These are phyloP conservation scores for Anodontia alba DNA, from an alignment of 2,888 invertebrate species.

Conservation along the genomic window DNA sequence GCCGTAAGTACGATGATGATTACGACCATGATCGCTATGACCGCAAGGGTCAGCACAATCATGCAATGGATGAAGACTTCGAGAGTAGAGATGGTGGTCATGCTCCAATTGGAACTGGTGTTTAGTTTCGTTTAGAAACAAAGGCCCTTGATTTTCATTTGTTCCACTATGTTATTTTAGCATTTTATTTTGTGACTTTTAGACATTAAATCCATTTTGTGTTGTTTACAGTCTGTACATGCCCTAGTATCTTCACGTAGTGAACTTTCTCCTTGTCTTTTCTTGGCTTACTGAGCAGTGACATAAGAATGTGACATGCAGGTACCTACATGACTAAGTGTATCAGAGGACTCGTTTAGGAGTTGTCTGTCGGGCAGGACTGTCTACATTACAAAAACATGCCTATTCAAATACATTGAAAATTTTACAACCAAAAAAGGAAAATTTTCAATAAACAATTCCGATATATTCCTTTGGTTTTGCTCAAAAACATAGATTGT, in stretches of 20 bases:
- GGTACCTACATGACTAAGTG: no score
- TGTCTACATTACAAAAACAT: no score
- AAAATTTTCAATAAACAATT: no score
- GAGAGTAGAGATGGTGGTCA: conserved; percentile 30
- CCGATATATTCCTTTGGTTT: no score
- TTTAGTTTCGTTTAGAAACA: conserved; percentile 11
- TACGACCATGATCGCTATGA: not conserved
- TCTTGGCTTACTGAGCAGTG: not conserved
- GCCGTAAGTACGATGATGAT: not conserved
- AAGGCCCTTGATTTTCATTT: not conserved
- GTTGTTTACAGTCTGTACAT: not conserved
- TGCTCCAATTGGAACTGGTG: conserved; percentile 43
- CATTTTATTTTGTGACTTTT: not conserved
- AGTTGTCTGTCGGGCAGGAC: no score
- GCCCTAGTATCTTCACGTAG: not conserved
- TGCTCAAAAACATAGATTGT: no score
- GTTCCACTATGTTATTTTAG: conserved; percentile 3
- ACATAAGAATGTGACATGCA: no score
- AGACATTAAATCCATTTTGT: conserved; percentile 3
- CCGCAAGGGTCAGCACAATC: conserved; percentile 23
- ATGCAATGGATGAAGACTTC: conserved; percentile 43
- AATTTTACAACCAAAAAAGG: no score
- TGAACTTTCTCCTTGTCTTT: not conserved
- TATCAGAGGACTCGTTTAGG: no score
- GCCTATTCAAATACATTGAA: no score